These are phyloP conservation scores for Orthosia gothica DNA, from an alignment of 2,888 invertebrate genomes.

Conservation along the genomic window DNA sequence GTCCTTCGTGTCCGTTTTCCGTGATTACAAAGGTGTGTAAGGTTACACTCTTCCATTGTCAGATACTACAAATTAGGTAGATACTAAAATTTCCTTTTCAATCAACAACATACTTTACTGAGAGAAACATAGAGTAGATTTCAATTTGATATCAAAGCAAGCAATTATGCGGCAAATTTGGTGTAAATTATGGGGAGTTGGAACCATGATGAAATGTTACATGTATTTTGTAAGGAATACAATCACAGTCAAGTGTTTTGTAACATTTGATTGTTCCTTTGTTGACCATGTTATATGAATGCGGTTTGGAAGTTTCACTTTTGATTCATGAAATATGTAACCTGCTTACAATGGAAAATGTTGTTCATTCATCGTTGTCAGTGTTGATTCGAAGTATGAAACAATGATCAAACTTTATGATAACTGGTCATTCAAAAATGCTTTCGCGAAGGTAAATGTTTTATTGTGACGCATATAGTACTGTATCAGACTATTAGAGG, in stretches of 20 bases:
- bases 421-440: constrained; percentile 16
- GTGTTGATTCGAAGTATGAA: constrained; percentile 28
- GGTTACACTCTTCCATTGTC: constrained; percentile 23
- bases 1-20: constrained; percentile 5
- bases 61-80: constrained; percentile 12
- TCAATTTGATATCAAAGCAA: constrained; percentile 3
- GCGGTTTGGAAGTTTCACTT: constrained; percentile 60
- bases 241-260: constrained; percentile 58
- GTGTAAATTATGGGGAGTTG: constrained; percentile 26
- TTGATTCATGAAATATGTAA: constrained; percentile 54
- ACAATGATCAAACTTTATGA: constrained; percentile 35
- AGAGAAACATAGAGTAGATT: constrained; percentile 27
- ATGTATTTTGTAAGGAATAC: constrained; percentile 65
- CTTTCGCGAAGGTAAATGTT: not conserved
- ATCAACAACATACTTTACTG: constrained; percentile 26
- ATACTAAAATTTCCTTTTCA: not conserved
- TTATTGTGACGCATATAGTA: not conserved
- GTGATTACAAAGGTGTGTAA: constrained; percentile 25
- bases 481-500: not conserved
- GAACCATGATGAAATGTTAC: constrained; percentile 66
- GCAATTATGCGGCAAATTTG: constrained; percentile 39
- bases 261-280: constrained; percentile 69
- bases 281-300: constrained; percentile 57
- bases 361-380: constrained; percentile 46
- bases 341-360: constrained; percentile 54